Base-by-base conservation (phyloP, 1,140 invertebrate genomes). In the Amphibalanus amphitrite region DNA sequence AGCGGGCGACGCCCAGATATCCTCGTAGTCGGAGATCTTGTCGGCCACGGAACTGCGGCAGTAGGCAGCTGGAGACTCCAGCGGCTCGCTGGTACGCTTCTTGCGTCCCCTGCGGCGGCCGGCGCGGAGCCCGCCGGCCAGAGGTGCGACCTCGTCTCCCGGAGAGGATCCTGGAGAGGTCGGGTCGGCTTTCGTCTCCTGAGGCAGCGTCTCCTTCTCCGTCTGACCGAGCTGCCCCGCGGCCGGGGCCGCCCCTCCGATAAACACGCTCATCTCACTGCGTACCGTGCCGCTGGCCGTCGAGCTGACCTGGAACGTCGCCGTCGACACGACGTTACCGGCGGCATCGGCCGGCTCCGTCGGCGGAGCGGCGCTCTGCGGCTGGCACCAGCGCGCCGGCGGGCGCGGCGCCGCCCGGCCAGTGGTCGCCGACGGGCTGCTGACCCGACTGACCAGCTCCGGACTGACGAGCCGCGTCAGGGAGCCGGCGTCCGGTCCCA, bases 21-120 rank as follows among this genome's bases (percentile, higher is more conserved):
- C 93, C 81, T 97, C 93, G 79, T 97, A 97, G 81, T 97, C 93
- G 72, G 91, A 94, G 29, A 92, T 87, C 82, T 95, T 95, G 78
- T 96, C 93, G 68, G 89, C 88, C 13, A 94, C 82, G 10, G 89
- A 90, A 78, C 91, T 93, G 72, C 88, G 84, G 76, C 91, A 93
- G 78, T 94, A 95, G 25, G 87, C 82, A 71, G 85, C 84, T n/a
- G 87, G 86, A 29, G 89, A 90, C 78, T 92, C 90, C 67, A 92
- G 79, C 69, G 92, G 91, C 78, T 92, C 90, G 13, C 89, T 81
- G 0, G 84, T 84, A 73, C 84, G 73, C 47, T 73, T 72, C 29
- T 73, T 70, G 40, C 69, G 71, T 29, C 70, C 73, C 28, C 40
- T 71, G 0, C 71, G 69, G 26, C 71, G 69, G 0, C 73, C 38